phyloP scores from a whole-genome alignment of 2,113 vertebrate species.

The Poecilia latipinna region DNA sequence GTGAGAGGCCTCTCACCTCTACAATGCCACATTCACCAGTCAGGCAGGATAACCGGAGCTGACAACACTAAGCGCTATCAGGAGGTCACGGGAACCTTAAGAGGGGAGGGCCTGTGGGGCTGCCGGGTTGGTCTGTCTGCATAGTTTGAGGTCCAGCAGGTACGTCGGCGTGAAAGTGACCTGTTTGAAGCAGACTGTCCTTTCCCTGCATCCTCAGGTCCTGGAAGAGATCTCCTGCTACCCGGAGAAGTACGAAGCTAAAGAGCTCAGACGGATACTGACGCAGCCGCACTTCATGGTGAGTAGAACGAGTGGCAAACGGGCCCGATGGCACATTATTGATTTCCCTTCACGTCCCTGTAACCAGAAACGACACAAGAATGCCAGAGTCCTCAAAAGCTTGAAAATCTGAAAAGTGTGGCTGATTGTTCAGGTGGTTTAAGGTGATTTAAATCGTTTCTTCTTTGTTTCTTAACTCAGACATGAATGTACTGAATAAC shows the following conservation, averaged over 20 bases:
- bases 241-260: constrained; percentile 95
- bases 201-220: constrained; percentile 81
- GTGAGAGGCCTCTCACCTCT: constrained; percentile 48
- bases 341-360: too few relatives aligned
- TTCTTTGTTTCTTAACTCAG: too few relatives aligned
- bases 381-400: too few relatives aligned
- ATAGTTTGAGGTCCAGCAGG: constrained; percentile 13
- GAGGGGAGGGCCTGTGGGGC: not conserved
- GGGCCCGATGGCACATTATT: not conserved
- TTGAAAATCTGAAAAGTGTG: too few relatives aligned
- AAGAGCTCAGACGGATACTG: constrained; percentile 96
- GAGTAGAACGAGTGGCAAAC: constrained; percentile 63
- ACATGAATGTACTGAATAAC: too few relatives aligned
- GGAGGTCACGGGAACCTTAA: not conserved
- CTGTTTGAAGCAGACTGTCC: not conserved
- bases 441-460: too few relatives aligned
- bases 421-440: too few relatives aligned
- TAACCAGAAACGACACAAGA: too few relatives aligned
- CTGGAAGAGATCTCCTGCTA: constrained; percentile 99
- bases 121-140: not conserved
- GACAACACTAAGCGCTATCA: constrained; percentile 47
- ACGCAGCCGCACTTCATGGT: constrained; percentile 99
- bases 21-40: constrained; percentile 66
- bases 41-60: constrained; percentile 67
- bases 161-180: not conserved